Evolutionary conservation across 2,113 vertebrate genomes (phyloP), one percentile per base, ranked within the genome.

Genomic region (Muntiacus muntjak): DNA sequence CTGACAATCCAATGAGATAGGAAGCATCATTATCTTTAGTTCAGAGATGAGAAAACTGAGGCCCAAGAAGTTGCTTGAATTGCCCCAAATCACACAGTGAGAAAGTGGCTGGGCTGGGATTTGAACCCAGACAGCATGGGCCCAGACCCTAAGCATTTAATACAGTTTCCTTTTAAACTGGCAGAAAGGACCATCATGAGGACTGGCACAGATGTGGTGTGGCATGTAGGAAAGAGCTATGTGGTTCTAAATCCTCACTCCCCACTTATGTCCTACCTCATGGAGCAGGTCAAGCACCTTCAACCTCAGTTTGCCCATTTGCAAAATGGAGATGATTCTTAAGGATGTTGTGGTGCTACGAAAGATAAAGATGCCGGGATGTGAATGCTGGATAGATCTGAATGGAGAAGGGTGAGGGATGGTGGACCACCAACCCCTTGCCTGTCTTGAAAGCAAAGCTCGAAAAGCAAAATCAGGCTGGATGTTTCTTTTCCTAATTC

Each of bases 121-220:
- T 62, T 50, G 94, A 95, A 78, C 58, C 14, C 40, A 40, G 64
- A 47, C 1, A 33, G 9, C 54, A 17, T 1, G 11, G 76, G 4
- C 17, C 74, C 21, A 36, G 87, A 67, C 86, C 16, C 17, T 40
- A 26, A n/a, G 36, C 4, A 25, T 36, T 6, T 26, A 10, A 25
- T 2, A 33, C 21, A 7, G 25, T 58, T 79, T 92, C 81, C 79
- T 74, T 74, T 87, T 50, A 60, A 55, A 33, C 0, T 1, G 9
- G 52, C 14, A 9, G 43, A 55, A 74, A 89, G 25, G 60, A 14
- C 16, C 0, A 7, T 13, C 15, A 0, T 0, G 2, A 26, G 10
- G 62, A 23, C 33, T n/a, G 50, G 7, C 15, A 17, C 5, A 7
- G 33, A 15, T 6, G 45, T 0, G 3, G 16, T 62, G 6, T 1